A percentile compares a stretch with the other conserved stretches of the same genome.
phyloP scores from a whole-genome alignment of 2,797 vertebrate species.

The Alfaro cultratus region DNA sequence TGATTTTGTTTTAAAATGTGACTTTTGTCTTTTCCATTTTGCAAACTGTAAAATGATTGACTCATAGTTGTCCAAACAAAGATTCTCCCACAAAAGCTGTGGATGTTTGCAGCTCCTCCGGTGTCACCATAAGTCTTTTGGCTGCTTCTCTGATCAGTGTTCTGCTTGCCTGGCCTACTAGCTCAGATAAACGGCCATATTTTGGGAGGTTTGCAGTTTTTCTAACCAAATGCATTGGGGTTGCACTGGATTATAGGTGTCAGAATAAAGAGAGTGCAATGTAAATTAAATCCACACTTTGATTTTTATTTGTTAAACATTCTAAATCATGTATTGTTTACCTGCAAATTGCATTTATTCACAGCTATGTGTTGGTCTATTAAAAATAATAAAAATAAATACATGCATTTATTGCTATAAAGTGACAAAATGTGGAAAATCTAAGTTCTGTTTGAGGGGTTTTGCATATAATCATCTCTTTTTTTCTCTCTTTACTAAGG shows the following conservation, averaged over 20 bases:
- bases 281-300: not conserved
- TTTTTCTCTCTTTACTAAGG: not conserved
- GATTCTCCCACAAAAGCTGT: not conserved
- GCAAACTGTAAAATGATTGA: not conserved
- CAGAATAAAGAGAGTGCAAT: not conserved
- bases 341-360: not conserved
- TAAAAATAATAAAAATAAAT: not conserved
- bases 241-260: not conserved
- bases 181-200: not conserved
- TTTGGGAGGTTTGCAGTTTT: not conserved
- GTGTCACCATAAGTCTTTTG: not conserved
- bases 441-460: not conserved
- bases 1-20: not conserved
- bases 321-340: not conserved
- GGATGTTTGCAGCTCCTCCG: not conserved
- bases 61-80: not conserved
- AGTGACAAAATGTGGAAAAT: not conserved
- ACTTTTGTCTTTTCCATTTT: not conserved
- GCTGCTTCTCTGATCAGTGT: not conserved
- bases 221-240: not conserved
- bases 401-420: not conserved
- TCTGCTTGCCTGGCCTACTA: not conserved
- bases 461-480: no score
- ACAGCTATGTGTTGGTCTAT: not conserved
- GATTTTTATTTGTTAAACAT: not conserved